Evolutionary conservation across 2,797 vertebrate species (phyloP).

Genomic region (Centropyge bicolor): DNA sequence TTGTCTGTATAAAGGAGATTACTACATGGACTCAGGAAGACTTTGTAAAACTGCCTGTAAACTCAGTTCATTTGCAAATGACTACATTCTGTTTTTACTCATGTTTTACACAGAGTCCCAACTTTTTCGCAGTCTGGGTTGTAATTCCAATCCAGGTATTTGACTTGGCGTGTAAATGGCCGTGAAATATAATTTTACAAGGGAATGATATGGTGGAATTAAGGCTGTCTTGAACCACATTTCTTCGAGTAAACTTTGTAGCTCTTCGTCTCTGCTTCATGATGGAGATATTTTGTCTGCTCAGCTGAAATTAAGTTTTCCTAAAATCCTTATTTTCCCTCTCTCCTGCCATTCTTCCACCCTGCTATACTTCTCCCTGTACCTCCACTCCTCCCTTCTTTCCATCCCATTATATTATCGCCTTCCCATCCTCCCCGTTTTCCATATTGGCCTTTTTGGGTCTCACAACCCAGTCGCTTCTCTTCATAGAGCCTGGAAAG

Average conservation of each 20-base stretch:
- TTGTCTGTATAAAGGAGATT: too few relatives aligned
- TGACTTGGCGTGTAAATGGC: slow-evolving; percentile 51
- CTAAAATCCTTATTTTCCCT: slow-evolving; percentile 67
- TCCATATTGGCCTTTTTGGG: slow-evolving; percentile 80
- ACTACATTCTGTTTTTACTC: too few relatives aligned
- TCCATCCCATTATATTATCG: slow-evolving; percentile 74
- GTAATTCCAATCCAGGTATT: slow-evolving; percentile 45
- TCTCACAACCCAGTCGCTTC: slow-evolving; percentile 76
- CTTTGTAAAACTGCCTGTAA: too few relatives aligned
- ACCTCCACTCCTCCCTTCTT: slow-evolving; percentile 65
- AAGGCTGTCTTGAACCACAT: slow-evolving; percentile 43
- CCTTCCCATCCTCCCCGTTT: slow-evolving; percentile 67
- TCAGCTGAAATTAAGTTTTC: slow-evolving; percentile 78
- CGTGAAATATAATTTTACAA: slow-evolving; percentile 56
- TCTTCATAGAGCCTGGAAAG: slow-evolving; percentile 80
- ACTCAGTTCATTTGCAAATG: too few relatives aligned
- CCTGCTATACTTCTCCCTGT: slow-evolving; percentile 54
- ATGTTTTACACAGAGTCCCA: too few relatives aligned
- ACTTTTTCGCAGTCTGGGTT: too few relatives aligned
- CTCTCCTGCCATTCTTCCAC: slow-evolving; percentile 43
- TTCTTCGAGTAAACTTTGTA: slow-evolving; percentile 53
- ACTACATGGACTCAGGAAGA: too few relatives aligned
- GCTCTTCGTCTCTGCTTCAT: slow-evolving; percentile 56
- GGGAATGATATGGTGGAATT: slow-evolving; percentile 53
- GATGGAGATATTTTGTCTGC: slow-evolving; percentile 71